These are phyloP conservation scores for Colletes latitarsis DNA, from an alignment of 1,140 invertebrate genomes.

Conservation along the genomic window DNA sequence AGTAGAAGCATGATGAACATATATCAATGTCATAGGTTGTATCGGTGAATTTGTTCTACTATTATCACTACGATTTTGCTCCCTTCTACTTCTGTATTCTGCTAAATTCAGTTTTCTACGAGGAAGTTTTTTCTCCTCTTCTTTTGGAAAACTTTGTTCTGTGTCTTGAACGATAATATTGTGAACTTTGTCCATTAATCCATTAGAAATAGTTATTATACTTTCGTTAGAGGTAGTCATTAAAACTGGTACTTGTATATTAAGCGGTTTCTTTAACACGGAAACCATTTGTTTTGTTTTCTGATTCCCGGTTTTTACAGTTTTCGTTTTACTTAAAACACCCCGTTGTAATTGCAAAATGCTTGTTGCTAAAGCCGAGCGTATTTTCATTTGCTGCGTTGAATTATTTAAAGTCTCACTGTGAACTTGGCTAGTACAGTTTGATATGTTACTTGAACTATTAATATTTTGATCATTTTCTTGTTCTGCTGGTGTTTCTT, in stretches of 20 bases:
- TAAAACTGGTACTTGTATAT: constrained; percentile 22
- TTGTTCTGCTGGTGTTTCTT: not conserved
- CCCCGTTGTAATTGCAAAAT: constrained; percentile 67
- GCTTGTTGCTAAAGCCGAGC: constrained; percentile 67
- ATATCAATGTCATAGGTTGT: constrained; percentile 68
- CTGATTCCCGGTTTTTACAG: constrained; percentile 22
- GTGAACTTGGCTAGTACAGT: constrained; percentile 6
- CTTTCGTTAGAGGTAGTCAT: constrained; percentile 59
- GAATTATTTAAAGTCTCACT: constrained; percentile 30
- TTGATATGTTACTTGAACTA: constrained; percentile 11
- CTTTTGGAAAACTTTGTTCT: constrained; percentile 40
- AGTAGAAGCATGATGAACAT: constrained; percentile 71
- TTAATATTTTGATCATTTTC: not conserved
- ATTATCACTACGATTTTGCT: constrained; percentile 71
- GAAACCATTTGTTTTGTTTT: constrained; percentile 74
- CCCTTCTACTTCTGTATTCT: constrained; percentile 79
- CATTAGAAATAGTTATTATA: constrained; percentile 67
- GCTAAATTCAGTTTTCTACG: constrained; percentile 80
- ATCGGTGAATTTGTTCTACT: constrained; percentile 68
- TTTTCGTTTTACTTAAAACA: constrained; percentile 65
- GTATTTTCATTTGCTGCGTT: constrained; percentile 68
- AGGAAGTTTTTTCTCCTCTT: constrained; percentile 68
- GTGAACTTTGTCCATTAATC: constrained; percentile 62
- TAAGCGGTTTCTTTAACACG: constrained; percentile 73
- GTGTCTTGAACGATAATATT: constrained; percentile 66